Base-by-base conservation (phyloP, 2,888 invertebrate species). In the Epinotia nisella region DNA sequence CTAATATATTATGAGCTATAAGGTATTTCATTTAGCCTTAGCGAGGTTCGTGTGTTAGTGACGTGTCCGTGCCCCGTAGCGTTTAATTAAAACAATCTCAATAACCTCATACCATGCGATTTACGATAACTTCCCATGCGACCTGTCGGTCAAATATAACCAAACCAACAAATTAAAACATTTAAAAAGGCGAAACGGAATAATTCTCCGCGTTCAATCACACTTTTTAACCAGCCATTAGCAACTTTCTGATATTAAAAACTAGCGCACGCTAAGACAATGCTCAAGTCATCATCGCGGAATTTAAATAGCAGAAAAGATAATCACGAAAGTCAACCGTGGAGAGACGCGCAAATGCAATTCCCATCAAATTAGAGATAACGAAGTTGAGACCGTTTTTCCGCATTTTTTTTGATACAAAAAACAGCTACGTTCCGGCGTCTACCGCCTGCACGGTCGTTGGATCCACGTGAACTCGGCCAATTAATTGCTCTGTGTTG, bases 381-480 rank as follows among this genome's bases (percentile, higher is more conserved):
- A 83, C 79, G 76, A 82, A 77, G 77, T 74, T 76, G 78, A 71
- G 75, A 78, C 71, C 77, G 74, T 76, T 82, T 81, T 86, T 84
- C 84, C 82, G 81, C 79, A 76, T 84, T 81, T 82, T n/a, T 82
- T 84, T 78, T 75, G 60, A 71, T 72, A 71, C 64, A 74, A 73
- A 75, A 75, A 74, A 35, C 67, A 68, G 67, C 70, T 70, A 64
- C 75, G 74, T 78, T 80, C 78, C 75, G n/a, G n/a, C n/a, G 76
- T 75, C 69, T 73, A 73, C 77, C 78, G 80, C 80, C 79, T n/a
- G n/a, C n/a, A 81, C 83, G 83, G 82, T 84, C 77, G 77, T 77
- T 81, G 81, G 70, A 74, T 79, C 81, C 82, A 82, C 85, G 85
- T 83, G 86, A 90, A 88, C 83, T 79, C 79, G 80, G 81, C 84